Base-by-base conservation (phyloP, 1,140 invertebrate species). In the Drosophila albomicans region DNA sequence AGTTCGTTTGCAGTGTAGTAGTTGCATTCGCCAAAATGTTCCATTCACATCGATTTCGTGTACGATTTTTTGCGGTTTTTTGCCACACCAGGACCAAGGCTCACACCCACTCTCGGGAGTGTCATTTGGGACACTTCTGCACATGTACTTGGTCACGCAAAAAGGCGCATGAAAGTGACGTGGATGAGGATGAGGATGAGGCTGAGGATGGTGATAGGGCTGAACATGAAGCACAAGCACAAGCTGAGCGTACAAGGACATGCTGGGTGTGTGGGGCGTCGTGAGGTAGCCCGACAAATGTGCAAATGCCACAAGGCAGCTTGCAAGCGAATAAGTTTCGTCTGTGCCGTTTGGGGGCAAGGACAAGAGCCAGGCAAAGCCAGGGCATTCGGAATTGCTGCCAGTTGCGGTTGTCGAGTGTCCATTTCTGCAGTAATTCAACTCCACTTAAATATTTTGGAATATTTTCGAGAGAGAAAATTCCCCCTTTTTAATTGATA, bases 111-210 rank as follows among this genome's bases (percentile, higher is more conserved):
- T 67, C 48, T 20, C 32, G 52, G 52, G 56, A 87, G 77, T 84
- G 80, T 80, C 84, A 82, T 75, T 87, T 82, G 73, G 58, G 52
- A 80, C 80, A 87, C 84, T 87, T 87, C 66, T 73, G 79, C 77
- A 88, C 84, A 88, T 79, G 41, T 72, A 88, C 84, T 87, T 87
- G 84, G 65, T 75, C 71, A 88, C 77, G 84, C 84, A 87, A 87
- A 87, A 87, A 80, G 84, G 84, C 84, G 79, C 66, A 87, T 84
- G 77, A 69, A 82, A 87, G 77, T 88, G 84, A 80, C 80, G 54
- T 57, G 62, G 61, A 65, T 71, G 58, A 82, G 79, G 48, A 74
- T 13, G 28, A 61, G 1, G 3, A 32, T 30, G 30, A 58, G 65
- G 13, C 10, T 20, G 15, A 13, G 13, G 16, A 15, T 25, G 20